Evolutionary conservation across 2,797 vertebrate genomes (phyloP), one percentile per base, ranked within the genome.

Genomic region (Pogonophryne albipinna): DNA sequence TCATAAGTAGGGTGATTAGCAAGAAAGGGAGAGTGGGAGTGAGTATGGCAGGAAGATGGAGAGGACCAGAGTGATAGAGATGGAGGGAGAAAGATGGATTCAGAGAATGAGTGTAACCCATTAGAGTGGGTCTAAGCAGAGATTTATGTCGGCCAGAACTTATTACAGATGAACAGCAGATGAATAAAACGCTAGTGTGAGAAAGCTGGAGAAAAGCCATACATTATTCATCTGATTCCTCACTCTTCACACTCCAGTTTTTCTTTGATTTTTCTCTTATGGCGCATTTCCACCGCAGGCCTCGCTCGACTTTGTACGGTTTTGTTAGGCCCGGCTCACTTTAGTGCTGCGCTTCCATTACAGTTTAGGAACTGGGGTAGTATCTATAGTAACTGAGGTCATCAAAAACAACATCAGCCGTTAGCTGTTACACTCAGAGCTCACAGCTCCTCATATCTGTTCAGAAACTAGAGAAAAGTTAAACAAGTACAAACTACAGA

Each of bases 91-190:
- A 60, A 38, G 65, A 63, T 23, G 23, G 41, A 63, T 68, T 50
- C 0, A 15, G 27, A 64, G 75, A 79, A 70, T 57, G 63, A 89
- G 64, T 62, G 82, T 82, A 79, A 75, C 20, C 66, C 79, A 83
- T 89, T 88, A 83, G 57, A 59, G 65, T 23, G 17, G 61, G 61
- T 72, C 71, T 34, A 49, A 84, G 76, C 46, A 42, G 77, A 87
- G 88, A 91, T 90, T 93, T 86, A 83, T 89, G 85, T 80, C 46
- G 7, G 51, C 50, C 76, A 76, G 55, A 85, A 79, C 46, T 60
- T 86, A 84, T 89, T 79, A 80, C 71, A 76, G 76, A 81, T 23
- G 49, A 80, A 77, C 59, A 61, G 76, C 75, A 80, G 76, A 80
- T 31, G 86, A 86, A 90, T 74, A 85, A 78, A 87, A 69, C 10